Evolutionary conservation across 2,113 vertebrate genomes (phyloP).

Genomic region (Oreochromis spilurus): DNA sequence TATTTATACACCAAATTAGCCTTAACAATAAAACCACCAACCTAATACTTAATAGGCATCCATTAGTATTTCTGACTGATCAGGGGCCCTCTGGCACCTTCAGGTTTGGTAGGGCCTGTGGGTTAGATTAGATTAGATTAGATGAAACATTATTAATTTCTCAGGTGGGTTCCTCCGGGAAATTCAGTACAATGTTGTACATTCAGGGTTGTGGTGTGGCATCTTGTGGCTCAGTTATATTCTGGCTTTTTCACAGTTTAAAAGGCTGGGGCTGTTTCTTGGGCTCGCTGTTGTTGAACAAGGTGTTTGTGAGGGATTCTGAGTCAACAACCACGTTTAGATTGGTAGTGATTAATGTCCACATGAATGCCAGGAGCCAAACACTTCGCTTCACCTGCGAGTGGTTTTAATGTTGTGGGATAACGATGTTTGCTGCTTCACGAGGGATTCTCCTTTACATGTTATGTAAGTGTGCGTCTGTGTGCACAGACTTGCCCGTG

Average conservation of each 20-base stretch:
- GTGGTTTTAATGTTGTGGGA: neutral
- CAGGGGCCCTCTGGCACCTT: neutral
- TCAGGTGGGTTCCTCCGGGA: neutral
- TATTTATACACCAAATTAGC: neutral
- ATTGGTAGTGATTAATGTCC: neutral
- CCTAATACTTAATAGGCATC: neutral
- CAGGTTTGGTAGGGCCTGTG: neutral
- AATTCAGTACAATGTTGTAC: neutral
- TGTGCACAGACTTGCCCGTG: neutral
- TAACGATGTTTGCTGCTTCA: neutral
- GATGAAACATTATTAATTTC: neutral
- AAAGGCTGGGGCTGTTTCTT: neutral
- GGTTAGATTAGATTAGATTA: neutral
- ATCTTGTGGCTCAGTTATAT: neutral
- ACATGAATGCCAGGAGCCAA: neutral
- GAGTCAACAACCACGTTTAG: neutral
- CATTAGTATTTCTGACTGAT: neutral
- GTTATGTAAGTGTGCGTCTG: slow-evolving; percentile 13
- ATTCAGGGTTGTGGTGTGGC: neutral
- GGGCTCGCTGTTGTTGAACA: neutral
- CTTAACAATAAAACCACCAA: neutral
- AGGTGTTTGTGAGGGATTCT: neutral
- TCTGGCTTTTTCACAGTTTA: neutral
- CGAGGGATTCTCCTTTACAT: slow-evolving; percentile 3
- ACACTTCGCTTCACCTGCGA: neutral